Percentiles rank a stretch among this genome's conserved stretches.
Conservation (phyloP, 2,113 vertebrate genomes). For the Charina bottae region DNA sequence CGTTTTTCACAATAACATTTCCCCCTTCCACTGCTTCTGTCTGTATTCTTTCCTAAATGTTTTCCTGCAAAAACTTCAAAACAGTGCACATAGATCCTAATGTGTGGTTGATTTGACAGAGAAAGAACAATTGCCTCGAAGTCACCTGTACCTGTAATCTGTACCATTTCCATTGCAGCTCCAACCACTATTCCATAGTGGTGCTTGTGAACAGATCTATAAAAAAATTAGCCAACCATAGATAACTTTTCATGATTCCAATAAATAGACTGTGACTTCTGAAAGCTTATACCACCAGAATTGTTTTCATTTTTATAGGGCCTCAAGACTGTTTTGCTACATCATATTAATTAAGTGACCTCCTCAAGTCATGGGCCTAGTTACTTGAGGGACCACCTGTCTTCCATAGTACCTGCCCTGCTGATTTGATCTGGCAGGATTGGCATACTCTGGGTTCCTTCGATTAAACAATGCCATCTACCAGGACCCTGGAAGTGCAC, state of each 20-base stretch:
- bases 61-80: neutral
- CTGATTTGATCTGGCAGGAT: too few species aligned
- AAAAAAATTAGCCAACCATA: neutral
- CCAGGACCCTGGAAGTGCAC: too few species aligned
- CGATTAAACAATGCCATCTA: too few species aligned
- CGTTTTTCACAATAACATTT: neutral
- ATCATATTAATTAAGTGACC: neutral
- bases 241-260: neutral
- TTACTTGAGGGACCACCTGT: too few species aligned
- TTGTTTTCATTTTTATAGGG: neutral
- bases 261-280: neutral
- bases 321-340: neutral
- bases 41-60: neutral
- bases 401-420: too few species aligned
- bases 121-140: neutral
- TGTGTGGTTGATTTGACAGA: neutral
- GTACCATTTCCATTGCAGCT: neutral
- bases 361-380: too few species aligned
- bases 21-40: neutral
- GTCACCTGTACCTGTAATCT: neutral
- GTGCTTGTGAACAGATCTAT: neutral
- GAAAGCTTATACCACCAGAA: neutral
- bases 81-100: too few species aligned
- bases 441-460: too few species aligned
- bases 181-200: neutral